Evolutionary conservation across 2,113 vertebrate species (phyloP).

Genomic region (Capreolus pygargus): DNA sequence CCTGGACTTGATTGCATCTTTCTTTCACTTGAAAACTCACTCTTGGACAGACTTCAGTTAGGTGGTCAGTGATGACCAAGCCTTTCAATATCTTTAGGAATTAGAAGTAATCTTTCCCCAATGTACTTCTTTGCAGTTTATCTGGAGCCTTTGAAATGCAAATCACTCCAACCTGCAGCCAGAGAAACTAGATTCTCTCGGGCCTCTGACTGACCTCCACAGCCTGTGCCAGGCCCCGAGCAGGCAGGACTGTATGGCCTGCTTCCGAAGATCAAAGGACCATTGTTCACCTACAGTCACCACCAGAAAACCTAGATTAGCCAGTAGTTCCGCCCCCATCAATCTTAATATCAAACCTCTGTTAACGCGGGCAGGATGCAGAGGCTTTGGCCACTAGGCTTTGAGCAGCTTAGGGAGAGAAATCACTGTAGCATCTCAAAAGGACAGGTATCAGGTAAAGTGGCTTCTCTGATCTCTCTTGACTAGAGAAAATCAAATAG

Average conservation of each 20-base stretch:
- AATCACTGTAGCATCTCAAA: not conserved
- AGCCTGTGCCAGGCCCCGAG: not conserved
- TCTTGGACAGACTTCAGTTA: not conserved
- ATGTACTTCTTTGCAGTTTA: not conserved
- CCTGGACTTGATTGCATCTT: not conserved
- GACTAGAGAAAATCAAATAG: not conserved
- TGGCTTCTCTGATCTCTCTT: not conserved
- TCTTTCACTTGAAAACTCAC: not conserved
- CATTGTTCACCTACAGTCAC: slow-evolving; percentile 48
- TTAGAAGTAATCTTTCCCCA: slow-evolving; percentile 39
- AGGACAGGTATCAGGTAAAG: not conserved
- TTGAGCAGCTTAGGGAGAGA: not conserved
- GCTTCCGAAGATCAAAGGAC: slow-evolving; percentile 61
- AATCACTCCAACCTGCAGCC: slow-evolving; percentile 28
- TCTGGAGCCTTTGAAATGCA: slow-evolving; percentile 70
- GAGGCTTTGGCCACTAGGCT: not conserved
- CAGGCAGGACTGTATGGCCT: not conserved
- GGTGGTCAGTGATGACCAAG: slow-evolving; percentile 9
- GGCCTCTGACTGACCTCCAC: slow-evolving; percentile 9
- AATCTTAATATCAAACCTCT: slow-evolving; percentile 44
- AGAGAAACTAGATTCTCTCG: not conserved
- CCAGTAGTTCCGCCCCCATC: not conserved
- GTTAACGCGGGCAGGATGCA: not conserved
- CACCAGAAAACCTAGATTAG: slow-evolving; percentile 63
- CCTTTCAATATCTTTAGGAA: not conserved